Evolutionary conservation across 2,797 vertebrate species (phyloP).

Genomic region (Caiman crocodilus): DNA sequence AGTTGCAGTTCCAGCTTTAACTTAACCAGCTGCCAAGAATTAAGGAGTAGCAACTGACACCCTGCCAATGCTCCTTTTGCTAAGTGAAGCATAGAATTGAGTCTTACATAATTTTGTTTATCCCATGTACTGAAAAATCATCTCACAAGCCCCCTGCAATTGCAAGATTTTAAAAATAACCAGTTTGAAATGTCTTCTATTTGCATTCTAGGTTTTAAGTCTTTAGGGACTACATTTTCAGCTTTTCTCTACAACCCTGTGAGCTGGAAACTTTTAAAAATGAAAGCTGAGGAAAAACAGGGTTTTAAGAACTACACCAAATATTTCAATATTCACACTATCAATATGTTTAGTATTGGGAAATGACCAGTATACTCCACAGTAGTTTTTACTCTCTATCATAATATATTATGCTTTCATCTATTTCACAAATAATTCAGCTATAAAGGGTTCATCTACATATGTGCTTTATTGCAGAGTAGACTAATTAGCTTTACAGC

Average conservation of each 20-base stretch:
- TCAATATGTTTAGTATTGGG: no score
- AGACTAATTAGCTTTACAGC: no score
- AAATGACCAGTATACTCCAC: neutral
- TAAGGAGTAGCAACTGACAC: neutral
- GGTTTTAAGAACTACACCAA: neutral
- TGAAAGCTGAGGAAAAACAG: neutral
- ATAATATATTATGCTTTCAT: neutral
- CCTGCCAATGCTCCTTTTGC: neutral
- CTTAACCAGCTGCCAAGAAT: neutral
- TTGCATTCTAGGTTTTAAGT: neutral
- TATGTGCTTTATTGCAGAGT: no score
- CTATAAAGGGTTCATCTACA: no score
- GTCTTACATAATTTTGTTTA: neutral
- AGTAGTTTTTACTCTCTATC: neutral
- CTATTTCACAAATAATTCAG: neutral
- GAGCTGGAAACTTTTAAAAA: neutral
- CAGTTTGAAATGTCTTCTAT: neutral
- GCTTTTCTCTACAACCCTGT: neutral
- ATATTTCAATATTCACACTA: neutral
- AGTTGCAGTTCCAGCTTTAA: neutral
- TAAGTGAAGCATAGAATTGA: neutral
- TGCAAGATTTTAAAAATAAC: neutral
- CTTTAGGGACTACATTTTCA: neutral
- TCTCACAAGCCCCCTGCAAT: neutral
- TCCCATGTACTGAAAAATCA: neutral